These are phyloP conservation scores for Drosophila lacicola DNA, from an alignment of 2,888 invertebrate genomes.

Conservation along the genomic window DNA sequence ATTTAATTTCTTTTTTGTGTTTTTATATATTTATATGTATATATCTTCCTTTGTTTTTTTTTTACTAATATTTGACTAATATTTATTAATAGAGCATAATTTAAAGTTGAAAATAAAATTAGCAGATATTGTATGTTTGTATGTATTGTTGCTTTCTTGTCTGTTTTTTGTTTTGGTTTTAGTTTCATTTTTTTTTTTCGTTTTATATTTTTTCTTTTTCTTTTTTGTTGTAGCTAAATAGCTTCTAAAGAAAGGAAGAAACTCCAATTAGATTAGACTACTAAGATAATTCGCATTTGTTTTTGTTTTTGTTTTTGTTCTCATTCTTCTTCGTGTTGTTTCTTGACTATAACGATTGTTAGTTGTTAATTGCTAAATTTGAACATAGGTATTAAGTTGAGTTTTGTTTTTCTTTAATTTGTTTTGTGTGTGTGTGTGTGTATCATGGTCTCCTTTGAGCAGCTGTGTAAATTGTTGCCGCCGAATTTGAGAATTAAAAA, in stretches of 20 bases:
- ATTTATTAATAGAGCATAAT: conserved; percentile 75
- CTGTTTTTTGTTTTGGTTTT: conserved; percentile 50
- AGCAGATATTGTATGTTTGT: conserved; percentile 71
- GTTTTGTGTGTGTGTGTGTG: conserved; percentile 37
- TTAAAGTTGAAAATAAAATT: conserved; percentile 76
- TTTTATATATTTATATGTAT: neutral
- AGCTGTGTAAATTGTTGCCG: conserved; percentile 53
- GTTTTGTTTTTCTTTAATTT: conserved; percentile 40
- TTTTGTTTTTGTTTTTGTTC: conserved; percentile 23
- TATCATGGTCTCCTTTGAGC: conserved; percentile 40
- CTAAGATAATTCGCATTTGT: conserved; percentile 68
- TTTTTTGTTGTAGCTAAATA: conserved; percentile 55
- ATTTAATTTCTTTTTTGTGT: conserved; percentile 6
- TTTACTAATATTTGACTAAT: conserved; percentile 75
- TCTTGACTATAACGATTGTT: conserved; percentile 70
- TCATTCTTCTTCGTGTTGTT: conserved; percentile 33
- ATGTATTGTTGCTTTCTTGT: conserved; percentile 51
- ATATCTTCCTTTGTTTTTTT: conserved; percentile 1
- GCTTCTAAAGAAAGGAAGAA: conserved; percentile 79
- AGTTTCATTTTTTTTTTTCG: conserved; percentile 33
- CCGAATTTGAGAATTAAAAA: conserved; percentile 47
- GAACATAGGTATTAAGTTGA: conserved; percentile 79
- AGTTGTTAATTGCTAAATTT: conserved; percentile 76
- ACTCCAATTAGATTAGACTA: conserved; percentile 78
- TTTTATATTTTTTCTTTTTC: conserved; percentile 29